Evolutionary conservation across 2,797 vertebrate genomes (phyloP).

Genomic region (Kryptolebias ocellatus): DNA sequence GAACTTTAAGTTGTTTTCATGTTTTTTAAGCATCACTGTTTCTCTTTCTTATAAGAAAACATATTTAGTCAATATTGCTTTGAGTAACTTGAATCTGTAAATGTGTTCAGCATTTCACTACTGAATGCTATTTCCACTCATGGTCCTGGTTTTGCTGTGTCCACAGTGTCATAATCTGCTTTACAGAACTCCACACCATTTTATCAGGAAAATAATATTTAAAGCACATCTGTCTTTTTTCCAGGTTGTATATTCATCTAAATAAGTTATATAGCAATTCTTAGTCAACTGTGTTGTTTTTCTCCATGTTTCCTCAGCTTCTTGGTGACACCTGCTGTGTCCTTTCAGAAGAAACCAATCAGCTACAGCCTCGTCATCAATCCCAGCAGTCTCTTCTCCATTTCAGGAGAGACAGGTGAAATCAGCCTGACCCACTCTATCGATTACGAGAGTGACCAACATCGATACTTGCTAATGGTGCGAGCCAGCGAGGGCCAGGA

Average conservation of each 20-base stretch:
- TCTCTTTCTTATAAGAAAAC: too few species aligned
- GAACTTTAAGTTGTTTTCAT: too few species aligned
- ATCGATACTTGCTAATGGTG: conserved; percentile 85
- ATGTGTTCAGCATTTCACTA: too few species aligned
- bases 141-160: too few species aligned
- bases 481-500: conserved; percentile 83
- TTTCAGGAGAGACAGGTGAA: conserved; percentile 82
- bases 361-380: conserved; percentile 88
- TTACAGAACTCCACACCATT: too few species aligned
- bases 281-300: neutral
- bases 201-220: neutral
- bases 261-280: neutral
- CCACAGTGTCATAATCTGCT: too few species aligned
- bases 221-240: neutral
- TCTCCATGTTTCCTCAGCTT: conserved; percentile 76
- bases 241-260: neutral
- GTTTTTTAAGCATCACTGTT: too few species aligned
- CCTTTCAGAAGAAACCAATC: conserved; percentile 88
- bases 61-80: too few species aligned
- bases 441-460: conserved; percentile 88
- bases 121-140: too few species aligned
- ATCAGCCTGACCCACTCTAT: conserved; percentile 84
- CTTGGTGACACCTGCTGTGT: conserved; percentile 85
- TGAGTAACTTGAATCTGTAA: too few species aligned
- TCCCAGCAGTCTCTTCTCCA: conserved; percentile 87